Evolutionary conservation across 2,797 vertebrate genomes (phyloP).

Genomic region (Anas flavirostris): DNA sequence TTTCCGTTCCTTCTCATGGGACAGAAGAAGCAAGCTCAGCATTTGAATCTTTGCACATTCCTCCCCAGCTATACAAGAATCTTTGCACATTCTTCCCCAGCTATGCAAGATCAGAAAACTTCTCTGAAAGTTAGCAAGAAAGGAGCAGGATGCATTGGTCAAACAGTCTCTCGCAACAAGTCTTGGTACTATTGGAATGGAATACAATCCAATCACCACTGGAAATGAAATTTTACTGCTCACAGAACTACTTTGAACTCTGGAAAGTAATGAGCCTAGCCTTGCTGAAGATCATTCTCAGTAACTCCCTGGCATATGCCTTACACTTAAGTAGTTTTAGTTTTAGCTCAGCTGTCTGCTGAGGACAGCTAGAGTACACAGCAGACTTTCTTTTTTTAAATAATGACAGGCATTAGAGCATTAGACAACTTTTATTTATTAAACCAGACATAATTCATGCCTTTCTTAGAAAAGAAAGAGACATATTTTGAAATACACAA

Average conservation of each 20-base stretch:
- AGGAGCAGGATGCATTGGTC: not conserved
- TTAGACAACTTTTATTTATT: not conserved
- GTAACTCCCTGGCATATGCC: not conserved
- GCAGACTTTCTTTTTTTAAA: not conserved
- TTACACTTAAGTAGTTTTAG: conserved; percentile 9
- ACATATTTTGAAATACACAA: not conserved
- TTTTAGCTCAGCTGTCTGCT: conserved; percentile 18
- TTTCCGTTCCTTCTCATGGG: not conserved
- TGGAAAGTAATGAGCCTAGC: conserved; percentile 9
- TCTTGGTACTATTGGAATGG: not conserved
- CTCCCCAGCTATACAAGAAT: not conserved
- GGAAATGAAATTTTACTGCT: conserved; percentile 22
- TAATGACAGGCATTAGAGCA: not conserved
- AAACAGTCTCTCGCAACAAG: not conserved
- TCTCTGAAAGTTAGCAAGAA: not conserved
- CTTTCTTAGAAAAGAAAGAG: not conserved
- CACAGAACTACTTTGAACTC: not conserved
- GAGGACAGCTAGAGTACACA: not conserved
- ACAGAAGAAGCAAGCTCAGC: not conserved
- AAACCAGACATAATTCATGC: not conserved
- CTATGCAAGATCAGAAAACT: not conserved
- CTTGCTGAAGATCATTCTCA: conserved; percentile 31
- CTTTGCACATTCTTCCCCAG: not conserved
- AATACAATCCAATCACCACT: not conserved
- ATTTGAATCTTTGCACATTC: not conserved